Base-by-base conservation (phyloP, 2,113 vertebrate genomes). In the Herpetotheres cachinnans region DNA sequence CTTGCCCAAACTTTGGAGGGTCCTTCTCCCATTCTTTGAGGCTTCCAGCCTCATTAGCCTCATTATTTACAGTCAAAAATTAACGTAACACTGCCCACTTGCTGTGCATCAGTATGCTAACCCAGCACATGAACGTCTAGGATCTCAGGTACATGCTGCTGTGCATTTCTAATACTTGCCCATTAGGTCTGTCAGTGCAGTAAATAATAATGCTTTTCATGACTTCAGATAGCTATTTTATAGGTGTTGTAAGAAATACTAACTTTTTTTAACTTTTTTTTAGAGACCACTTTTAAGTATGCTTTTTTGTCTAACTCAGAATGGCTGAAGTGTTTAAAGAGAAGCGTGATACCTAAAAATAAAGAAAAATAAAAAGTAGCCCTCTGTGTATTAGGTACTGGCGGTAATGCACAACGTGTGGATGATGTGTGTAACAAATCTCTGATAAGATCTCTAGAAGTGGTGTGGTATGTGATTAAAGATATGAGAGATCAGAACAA, bases 61-160 rank as follows among this genome's bases (percentile, higher is more conserved):
- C 32, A 27, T 46, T 40, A 10, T 69, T 69, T 54, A 38, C 34
- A 36, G 25, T 18, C 7, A 62, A 49, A 58, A 77, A 46, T 40
- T 7, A 15, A 69, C 66, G 30, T 38, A 61, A 6, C 6, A 8
- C 30, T 86, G 54, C 49, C 18, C 38, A 13, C 25, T 32, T 82
- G 54, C 44, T 71, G 8, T 67, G 61, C 17, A 15, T 46, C 0
- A 0, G 34, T 30, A 12, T 40, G 12, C n/a, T 47, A 65, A 49
- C 21, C 22, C 38, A 44, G 58, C 65, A 25, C 19, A 32, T 14
- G 24, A 6, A 2, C n/a, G 63, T 24, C 49, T 49, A 8, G 58
- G 54, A 3, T 38, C 26, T 73, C 59, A 42, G 52, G 30, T 47
- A 46, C 1, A 3, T 42, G 71, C 46, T 89, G 82, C 67, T 81